Conservation (phyloP, 2,113 vertebrate species). For the Puffinus mauretanicus region DNA sequence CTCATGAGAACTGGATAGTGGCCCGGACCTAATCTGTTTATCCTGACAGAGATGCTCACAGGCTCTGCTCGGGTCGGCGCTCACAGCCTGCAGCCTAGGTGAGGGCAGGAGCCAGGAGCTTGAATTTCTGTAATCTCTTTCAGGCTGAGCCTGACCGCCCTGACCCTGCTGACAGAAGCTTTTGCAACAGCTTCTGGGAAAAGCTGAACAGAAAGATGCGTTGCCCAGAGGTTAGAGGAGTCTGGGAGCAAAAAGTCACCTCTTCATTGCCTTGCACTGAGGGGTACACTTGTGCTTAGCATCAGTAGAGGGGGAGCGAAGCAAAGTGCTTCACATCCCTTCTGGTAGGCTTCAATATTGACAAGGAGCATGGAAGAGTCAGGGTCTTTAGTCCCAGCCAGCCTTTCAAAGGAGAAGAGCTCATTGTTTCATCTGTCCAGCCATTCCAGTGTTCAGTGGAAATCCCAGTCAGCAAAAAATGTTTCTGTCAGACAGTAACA, state of each 20-base stretch:
- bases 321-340: not conserved
- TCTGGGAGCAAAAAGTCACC: not conserved
- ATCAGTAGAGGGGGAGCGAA: not conserved
- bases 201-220: not conserved
- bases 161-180: constrained; percentile 44
- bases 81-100: not conserved
- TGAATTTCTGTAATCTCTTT: constrained; percentile 14
- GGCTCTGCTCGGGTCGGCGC: rapidly evolving
- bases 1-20: constrained; percentile 65
- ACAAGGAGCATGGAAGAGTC: not conserved
- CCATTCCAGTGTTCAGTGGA: not conserved
- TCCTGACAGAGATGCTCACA: constrained; percentile 6
- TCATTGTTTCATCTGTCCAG: not conserved
- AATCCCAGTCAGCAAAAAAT: not conserved
- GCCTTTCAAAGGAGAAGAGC: not conserved
- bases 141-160: not conserved
- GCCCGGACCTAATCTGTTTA: constrained; percentile 65
- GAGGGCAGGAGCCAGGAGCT: constrained; percentile 12
- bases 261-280: not conserved
- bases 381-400: not conserved
- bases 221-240: not conserved
- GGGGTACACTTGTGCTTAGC: not conserved
- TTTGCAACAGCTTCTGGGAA: constrained; percentile 10
- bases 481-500: not conserved
- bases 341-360: not conserved